Percentiles rank a stretch among this genome's conserved stretches.
Evolutionary conservation across 2,113 vertebrate species (phyloP).

Genomic region (Plecturocebus donacophilus): DNA sequence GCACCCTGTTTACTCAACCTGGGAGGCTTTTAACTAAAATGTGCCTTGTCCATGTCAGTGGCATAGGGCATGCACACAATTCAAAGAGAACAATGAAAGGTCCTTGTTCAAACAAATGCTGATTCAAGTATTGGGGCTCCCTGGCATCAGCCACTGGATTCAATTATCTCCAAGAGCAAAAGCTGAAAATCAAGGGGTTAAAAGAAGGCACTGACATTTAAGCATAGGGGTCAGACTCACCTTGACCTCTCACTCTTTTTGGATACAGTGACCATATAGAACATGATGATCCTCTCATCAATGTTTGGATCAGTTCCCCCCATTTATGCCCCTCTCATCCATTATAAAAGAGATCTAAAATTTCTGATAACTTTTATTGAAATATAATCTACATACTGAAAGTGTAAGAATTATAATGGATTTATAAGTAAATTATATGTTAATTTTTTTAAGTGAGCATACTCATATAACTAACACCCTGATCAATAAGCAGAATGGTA

Average conservation of each 20-base stretch:
- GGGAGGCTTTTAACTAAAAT: conserved; percentile 35
- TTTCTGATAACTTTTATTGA: not conserved
- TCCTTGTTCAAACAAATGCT: not conserved
- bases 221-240: not conserved
- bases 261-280: not conserved
- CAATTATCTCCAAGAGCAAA: not conserved
- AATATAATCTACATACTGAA: not conserved
- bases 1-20: not conserved
- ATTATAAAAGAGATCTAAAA: not conserved
- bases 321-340: not conserved
- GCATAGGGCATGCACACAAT: not conserved
- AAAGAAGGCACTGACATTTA: not conserved
- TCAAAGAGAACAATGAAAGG: not conserved
- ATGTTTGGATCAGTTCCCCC: not conserved
- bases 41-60: not conserved
- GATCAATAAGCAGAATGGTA: not conserved
- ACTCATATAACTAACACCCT: not conserved
- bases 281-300: not conserved
- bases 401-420: not conserved
- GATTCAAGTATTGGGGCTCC: not conserved
- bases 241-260: not conserved
- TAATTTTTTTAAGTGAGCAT: not conserved
- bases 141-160: not conserved
- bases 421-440: not conserved
- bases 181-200: not conserved